Evolutionary conservation across 2,888 invertebrate genomes (phyloP), one percentile per base, ranked within the genome.

Genomic region (Dyspetes luteomarginatus): DNA sequence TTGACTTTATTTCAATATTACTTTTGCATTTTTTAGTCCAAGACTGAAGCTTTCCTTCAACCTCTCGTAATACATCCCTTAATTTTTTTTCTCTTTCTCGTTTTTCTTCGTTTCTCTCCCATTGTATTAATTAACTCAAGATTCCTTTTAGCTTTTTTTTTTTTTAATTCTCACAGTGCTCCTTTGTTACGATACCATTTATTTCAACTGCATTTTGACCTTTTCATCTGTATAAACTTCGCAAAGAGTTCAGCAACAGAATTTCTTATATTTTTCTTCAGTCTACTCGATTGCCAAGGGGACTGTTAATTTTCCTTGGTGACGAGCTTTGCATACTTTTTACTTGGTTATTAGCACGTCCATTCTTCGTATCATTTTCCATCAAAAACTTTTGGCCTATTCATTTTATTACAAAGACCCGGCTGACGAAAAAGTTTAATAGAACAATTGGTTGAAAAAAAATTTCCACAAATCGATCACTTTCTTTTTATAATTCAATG

Each of bases 61-160:
- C 43, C 50, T 17, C 12, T 26, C 72, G 5, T 52, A 12, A 30
- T 60, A 45, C 22, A 22, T 48, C 55, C 12, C 62, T 36, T 60
- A 15, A 28, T 56, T 56, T n/a, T 56, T 3, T 24, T n/a, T 22
- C 22, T 62, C 22, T 62, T 36, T 56, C 17, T 9, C 17, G 26
- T 9, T 9, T 7, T n/a, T 36, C 7, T 28, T 15, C 5, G 12
- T 41, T 26, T 48, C 26, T 4, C n/a, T 28, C 15, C 3, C 26
- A 24, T 26, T 58, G 65, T 52, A 78, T 78, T 58, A 78, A 72
- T 72, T 67, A 72, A 58, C 45, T 78, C 50, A 41, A 28, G 36
- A 50, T 60, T 24, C 41, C 19, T 67, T 50, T 56, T 30, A 19
- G 36, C 56, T 64, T 19, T 22, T 26, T 28, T 12, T 45, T 5